These are phyloP conservation scores for Aporrectodea caliginosa DNA, from an alignment of 1,140 invertebrate species.

Conservation along the genomic window DNA sequence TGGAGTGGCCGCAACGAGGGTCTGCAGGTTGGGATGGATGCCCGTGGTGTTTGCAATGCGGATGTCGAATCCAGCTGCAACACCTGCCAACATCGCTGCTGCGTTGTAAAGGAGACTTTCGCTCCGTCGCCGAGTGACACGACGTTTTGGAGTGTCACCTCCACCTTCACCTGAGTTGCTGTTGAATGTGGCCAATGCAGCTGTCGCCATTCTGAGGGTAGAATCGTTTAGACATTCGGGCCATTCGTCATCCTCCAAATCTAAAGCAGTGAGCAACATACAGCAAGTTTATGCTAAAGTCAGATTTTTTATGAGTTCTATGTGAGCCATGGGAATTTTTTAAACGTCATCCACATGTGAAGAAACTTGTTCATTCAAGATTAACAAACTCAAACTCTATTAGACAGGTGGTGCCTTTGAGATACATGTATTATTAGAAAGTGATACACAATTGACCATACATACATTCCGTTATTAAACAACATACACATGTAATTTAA, in stretches of 20 bases:
- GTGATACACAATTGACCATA: too few relatives aligned
- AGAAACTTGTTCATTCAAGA: too few relatives aligned
- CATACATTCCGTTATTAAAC: too few relatives aligned
- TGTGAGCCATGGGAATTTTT: too few relatives aligned
- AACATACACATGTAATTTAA: too few relatives aligned
- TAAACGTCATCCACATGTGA: too few relatives aligned
- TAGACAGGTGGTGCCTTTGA: too few relatives aligned
- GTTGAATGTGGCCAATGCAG: conserved; percentile 22
- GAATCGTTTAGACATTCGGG: conserved; percentile 40
- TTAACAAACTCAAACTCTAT: too few relatives aligned
- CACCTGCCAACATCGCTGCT: conserved; percentile 78
- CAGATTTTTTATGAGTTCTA: too few relatives aligned
- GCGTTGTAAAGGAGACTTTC: conserved; percentile 84
- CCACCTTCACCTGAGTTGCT: conserved; percentile 7
- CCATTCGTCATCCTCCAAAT: conserved; percentile 51
- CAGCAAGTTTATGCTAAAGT: too few relatives aligned
- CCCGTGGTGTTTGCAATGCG: conserved; percentile 73
- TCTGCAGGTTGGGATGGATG: conserved; percentile 60
- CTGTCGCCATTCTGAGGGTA: conserved; percentile 10
- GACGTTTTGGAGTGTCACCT: conserved; percentile 19
- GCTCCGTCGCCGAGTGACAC: conserved; percentile 58
- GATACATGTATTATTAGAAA: too few relatives aligned
- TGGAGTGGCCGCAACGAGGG: neutral
- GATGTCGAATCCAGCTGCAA: conserved; percentile 85
- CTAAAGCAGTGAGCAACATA: too few relatives aligned